A percentile compares a stretch with the other conserved stretches of the same genome.
phyloP scores from a whole-genome alignment of 2,797 vertebrate species.

The Carcharodon carcharias region DNA sequence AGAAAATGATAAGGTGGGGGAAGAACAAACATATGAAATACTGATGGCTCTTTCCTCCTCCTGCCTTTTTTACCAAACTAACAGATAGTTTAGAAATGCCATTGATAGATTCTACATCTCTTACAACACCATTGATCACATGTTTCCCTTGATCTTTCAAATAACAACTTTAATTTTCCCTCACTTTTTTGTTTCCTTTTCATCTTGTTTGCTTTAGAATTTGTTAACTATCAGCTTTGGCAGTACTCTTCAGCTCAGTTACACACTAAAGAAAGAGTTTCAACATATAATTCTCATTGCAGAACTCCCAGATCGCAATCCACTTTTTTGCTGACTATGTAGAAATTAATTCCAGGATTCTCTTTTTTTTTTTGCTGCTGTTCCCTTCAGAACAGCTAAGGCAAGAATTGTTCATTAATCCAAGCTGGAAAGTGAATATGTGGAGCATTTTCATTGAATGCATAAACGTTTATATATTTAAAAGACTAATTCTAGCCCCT shows the following conservation, averaged over 20 bases:
- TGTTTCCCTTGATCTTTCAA: neutral
- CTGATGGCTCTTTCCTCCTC: neutral
- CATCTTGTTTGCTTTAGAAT: neutral
- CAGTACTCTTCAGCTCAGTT: neutral
- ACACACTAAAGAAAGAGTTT: neutral
- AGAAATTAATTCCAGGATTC: neutral
- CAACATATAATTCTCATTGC: neutral
- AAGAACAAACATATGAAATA: neutral
- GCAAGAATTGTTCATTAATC: neutral
- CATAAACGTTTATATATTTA: neutral
- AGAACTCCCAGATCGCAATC: neutral
- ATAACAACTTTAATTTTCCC: neutral
- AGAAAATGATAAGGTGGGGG: neutral
- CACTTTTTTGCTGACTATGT: neutral
- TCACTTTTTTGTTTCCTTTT: neutral
- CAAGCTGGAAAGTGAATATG: neutral
- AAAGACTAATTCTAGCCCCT: neutral
- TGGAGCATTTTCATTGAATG: neutral
- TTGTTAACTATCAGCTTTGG: slow-evolving; percentile 4
- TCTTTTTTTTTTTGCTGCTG: neutral
- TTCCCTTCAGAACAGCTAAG: neutral
- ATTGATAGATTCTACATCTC: neutral
- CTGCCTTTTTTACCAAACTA: neutral
- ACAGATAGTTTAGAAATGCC: neutral
- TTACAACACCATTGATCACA: neutral